Evolutionary conservation across 1,140 invertebrate genomes (phyloP), one percentile per base, ranked within the genome.

Genomic region (Caenorhabditis inopinata): DNA sequence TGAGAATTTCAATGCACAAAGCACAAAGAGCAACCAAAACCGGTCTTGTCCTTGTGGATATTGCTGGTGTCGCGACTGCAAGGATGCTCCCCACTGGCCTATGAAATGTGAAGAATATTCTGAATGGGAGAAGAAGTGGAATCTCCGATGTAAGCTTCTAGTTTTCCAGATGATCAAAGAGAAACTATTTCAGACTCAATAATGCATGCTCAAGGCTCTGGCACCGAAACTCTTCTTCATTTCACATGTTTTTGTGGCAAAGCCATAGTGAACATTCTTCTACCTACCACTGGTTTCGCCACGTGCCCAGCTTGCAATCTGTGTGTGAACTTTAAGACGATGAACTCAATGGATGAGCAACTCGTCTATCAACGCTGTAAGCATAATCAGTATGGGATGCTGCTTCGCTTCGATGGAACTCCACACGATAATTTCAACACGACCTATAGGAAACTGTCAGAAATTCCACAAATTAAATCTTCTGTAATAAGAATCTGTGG

Each of bases 91-190:
- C 9, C 58, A 68, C 11, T 68, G 58, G 58, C 58, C 58, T 9
- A 38, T 68, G 58, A 68, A 68, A 38, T 68, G 58, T 38, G 58
- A 16, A 68, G 32, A 68, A 9, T 68, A 32, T 21, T 4, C n/a
- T 38, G 58, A 68, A 68, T 68, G 58, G 58, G 32, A 68, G 12
- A 25, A 68, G n/a, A n/a, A n/a, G n/a, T n/a, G n/a, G n/a, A n/a
- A n/a, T n/a, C n/a, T n/a, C n/a, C n/a, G n/a, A n/a, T n/a, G n/a
- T n/a, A n/a, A n/a, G n/a, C n/a, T n/a, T n/a, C n/a, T n/a, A n/a
- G n/a, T n/a, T n/a, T n/a, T n/a, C n/a, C n/a, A n/a, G n/a, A n/a
- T n/a, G n/a, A n/a, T n/a, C n/a, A n/a, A n/a, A n/a, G n/a, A n/a
- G n/a, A n/a, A n/a, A n/a, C n/a, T n/a, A n/a, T 68, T 68, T 68